A percentile compares a stretch with the other conserved stretches of the same genome.
Evolutionary conservation across 2,797 vertebrate genomes (phyloP).

Genomic region (Ciconia nigra): DNA sequence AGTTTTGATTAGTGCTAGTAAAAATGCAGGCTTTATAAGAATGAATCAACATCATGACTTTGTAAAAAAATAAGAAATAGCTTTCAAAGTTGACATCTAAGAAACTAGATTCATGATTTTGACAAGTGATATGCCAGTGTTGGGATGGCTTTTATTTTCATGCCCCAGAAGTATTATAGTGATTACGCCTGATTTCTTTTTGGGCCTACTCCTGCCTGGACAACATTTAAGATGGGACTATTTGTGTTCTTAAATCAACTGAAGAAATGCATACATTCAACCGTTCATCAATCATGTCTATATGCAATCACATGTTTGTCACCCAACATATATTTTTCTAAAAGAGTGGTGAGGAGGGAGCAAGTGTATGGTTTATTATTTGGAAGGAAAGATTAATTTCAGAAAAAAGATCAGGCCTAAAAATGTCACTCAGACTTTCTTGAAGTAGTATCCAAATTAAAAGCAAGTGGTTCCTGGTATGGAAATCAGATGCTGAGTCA

Average conservation of each 20-base stretch:
- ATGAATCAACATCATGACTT: too few relatives aligned
- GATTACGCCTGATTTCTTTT: accelerated
- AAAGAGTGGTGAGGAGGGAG: not conserved
- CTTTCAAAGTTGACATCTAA: not conserved
- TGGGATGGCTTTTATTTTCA: not conserved
- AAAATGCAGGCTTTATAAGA: not conserved
- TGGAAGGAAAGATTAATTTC: not conserved
- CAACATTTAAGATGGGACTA: not conserved
- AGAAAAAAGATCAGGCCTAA: not conserved
- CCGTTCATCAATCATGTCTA: not conserved
- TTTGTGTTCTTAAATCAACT: not conserved
- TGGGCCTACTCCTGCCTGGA: not conserved
- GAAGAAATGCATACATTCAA: not conserved
- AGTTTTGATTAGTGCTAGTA: accelerated
- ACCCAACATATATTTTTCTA: accelerated
- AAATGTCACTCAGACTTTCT: not conserved
- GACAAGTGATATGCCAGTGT: not conserved
- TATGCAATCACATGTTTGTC: not conserved
- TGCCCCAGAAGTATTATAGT: not conserved
- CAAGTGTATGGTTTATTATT: not conserved
- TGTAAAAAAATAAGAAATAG: not conserved
- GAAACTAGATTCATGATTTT: not conserved
- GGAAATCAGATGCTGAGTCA: not conserved
- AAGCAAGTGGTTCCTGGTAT: not conserved
- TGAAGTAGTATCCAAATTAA: not conserved